Evolutionary conservation across 2,113 vertebrate genomes (phyloP), one percentile per base, ranked within the genome.

Genomic region (Amazona vittata): DNA sequence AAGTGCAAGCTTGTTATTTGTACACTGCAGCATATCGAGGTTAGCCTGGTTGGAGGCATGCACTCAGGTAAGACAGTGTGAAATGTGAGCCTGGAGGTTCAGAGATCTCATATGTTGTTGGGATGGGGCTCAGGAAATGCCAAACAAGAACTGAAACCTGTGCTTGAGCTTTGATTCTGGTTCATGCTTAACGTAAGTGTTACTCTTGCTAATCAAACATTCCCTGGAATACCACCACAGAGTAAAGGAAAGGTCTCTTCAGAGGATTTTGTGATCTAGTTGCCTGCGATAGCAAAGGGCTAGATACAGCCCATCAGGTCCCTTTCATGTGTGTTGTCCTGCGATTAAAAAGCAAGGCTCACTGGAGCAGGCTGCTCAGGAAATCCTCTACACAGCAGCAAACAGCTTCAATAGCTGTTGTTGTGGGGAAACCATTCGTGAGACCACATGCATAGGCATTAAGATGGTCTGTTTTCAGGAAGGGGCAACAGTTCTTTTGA

Each of bases 111-210:
- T 43, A 31, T 88, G 50, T 46, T 47, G 31, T 88, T 91, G 46
- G 31, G 59, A 57, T 57, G 57, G 52, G 62, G 52, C 65, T 93
- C 62, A 76, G 86, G 52, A 94, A 91, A 89, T 60, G 67, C 47
- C 67, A 85, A 69, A 89, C n/a, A 41, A 65, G 78, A 83, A 84
- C 57, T 47, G 49, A 89, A 94, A 85, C 63, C 63, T 62, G 35
- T 1, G 1, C 50, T 81, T 89, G 80, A 81, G 46, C 46, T 89
- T 91, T 89, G 89, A 79, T 85, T 93, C 70, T 85, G 43, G 37
- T 91, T 93, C 78, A 69, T 70, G 33, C n/a, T 95, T 80, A 88
- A 80, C 49, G 18, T 83, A 94, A 90, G 83, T 77, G 83, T 80
- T 95, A 35, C 59, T 64, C 55, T 71, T 70, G 37, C 14, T 67